phyloP scores from a whole-genome alignment of 2,888 invertebrate species.

The Biston betularia region DNA sequence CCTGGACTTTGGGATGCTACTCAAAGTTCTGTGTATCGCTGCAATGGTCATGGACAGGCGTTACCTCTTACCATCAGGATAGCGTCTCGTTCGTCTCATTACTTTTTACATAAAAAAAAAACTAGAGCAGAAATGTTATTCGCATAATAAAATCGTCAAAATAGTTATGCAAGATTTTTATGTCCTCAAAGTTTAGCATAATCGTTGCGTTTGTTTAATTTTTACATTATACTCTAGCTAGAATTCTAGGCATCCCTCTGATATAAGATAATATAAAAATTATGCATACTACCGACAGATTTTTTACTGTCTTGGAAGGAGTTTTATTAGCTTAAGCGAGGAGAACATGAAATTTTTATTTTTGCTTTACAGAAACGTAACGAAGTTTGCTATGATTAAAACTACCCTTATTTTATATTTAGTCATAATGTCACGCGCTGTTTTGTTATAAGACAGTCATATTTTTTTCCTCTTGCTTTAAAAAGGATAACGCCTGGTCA shows the following conservation, averaged over 20 bases:
- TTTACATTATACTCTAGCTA: constrained; percentile 29
- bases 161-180: constrained; percentile 31
- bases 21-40: no score
- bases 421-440: background rate
- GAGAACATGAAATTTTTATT: constrained; percentile 6
- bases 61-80: no score
- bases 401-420: background rate
- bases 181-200: constrained; percentile 32
- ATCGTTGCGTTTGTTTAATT: constrained; percentile 43
- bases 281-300: constrained; percentile 34
- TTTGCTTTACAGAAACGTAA: constrained; percentile 15
- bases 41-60: no score
- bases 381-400: background rate
- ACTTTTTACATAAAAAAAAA: no score
- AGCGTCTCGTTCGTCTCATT: no score
- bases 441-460: no score
- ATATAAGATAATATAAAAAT: constrained; percentile 39
- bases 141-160: constrained; percentile 28
- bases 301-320: constrained; percentile 27
- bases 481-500: no score
- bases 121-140: constrained; percentile 22
- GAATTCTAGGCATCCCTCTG: constrained; percentile 29
- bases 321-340: constrained; percentile 16
- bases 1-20: no score
- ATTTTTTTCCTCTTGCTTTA: no score